Conservation (phyloP, 2,113 vertebrate species). For the Andinoacara biseriatus region DNA sequence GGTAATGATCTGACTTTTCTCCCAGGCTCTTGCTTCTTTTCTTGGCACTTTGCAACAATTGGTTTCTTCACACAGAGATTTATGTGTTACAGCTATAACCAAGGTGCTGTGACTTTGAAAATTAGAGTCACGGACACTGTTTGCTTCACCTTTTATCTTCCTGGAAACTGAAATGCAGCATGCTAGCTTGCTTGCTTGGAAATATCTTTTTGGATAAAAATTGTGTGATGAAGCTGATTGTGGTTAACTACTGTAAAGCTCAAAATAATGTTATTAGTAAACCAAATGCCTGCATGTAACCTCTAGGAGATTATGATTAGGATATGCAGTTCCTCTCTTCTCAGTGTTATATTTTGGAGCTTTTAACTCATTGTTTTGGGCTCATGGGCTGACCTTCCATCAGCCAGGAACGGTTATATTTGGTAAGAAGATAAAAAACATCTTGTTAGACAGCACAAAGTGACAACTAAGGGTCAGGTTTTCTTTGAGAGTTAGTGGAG, state of each 20-base stretch:
- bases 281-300: background rate
- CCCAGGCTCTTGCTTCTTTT: conserved; percentile 30
- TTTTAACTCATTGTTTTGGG: background rate
- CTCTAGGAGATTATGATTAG: background rate
- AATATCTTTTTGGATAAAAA: background rate
- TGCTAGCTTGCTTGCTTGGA: rapidly evolving
- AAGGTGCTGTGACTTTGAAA: conserved; percentile 8
- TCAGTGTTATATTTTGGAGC: background rate
- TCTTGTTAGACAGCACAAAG: background rate
- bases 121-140: background rate
- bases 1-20: conserved; percentile 25
- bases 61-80: conserved; percentile 20
- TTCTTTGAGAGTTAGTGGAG: background rate
- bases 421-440: background rate
- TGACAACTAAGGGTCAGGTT: background rate
- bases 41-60: conserved; percentile 19
- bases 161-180: background rate
- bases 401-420: background rate
- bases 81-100: conserved; percentile 16
- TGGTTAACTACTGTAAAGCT: background rate
- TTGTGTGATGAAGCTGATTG: background rate
- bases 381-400: background rate
- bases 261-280: rapidly evolving
- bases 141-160: background rate
- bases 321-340: background rate